Conservation (phyloP, 2,113 vertebrate species). For the Nesogale talazaci region DNA sequence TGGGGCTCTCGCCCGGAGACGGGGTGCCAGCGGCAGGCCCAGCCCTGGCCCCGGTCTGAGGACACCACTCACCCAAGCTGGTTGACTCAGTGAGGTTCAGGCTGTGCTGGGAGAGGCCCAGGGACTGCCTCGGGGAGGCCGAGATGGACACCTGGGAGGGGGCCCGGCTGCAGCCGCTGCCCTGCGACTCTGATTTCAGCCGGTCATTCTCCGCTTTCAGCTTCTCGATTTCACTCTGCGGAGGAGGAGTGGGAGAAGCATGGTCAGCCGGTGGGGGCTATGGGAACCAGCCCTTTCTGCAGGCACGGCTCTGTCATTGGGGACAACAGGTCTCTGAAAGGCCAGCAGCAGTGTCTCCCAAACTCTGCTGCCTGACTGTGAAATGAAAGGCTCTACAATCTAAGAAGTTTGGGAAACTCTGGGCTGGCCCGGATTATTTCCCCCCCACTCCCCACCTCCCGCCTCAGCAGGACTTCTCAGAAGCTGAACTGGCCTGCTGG, state of each 20-base stretch:
- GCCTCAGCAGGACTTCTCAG: neutral
- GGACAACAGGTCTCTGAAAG: neutral
- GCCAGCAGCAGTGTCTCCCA: neutral
- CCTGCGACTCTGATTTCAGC: conserved; percentile 94
- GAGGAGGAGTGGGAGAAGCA: conserved; percentile 57
- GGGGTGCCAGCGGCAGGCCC: conserved; percentile 56
- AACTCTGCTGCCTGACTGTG: neutral
- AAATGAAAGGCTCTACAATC: neutral
- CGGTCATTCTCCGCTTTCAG: conserved; percentile 96
- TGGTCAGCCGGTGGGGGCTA: neutral
- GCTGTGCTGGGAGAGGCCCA: conserved; percentile 93
- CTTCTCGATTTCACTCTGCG: conserved; percentile 96
- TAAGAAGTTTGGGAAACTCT: neutral
- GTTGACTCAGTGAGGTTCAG: conserved; percentile 96
- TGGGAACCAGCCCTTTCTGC: neutral
- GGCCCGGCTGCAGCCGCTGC: conserved; percentile 90
- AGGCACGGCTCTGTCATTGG: too few relatives aligned
- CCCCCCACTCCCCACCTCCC: too few relatives aligned
- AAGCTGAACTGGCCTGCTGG: neutral
- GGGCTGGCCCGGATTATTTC: neutral
- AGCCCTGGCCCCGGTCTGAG: conserved; percentile 58
- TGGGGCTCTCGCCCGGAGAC: conserved; percentile 71
- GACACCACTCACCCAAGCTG: conserved; percentile 92
- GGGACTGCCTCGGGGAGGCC: conserved; percentile 87
- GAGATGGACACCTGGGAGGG: conserved; percentile 95